Conservation (phyloP, 2,797 vertebrate species). For the Toxotes lorentzi region DNA sequence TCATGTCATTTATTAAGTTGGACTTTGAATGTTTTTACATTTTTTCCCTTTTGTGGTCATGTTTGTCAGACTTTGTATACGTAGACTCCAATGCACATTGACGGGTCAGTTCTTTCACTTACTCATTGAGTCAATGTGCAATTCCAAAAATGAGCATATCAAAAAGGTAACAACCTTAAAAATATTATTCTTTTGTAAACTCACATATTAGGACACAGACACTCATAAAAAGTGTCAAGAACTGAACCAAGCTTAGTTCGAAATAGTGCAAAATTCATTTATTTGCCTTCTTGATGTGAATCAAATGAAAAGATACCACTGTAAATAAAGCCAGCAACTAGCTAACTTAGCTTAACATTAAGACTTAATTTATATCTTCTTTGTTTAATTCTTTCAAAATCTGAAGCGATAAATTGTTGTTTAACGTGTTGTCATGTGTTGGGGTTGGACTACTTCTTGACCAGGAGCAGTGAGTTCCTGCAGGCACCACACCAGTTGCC, state of each 20-base stretch:
- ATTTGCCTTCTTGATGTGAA: neutral
- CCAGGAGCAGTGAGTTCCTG: too few species aligned
- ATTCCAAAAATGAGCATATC: neutral
- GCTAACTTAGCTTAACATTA: neutral
- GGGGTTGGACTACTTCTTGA: neutral
- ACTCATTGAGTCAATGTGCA: neutral
- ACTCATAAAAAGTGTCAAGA: neutral
- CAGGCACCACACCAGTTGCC: neutral
- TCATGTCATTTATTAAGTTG: neutral
- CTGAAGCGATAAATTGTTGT: neutral
- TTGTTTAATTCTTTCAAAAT: neutral
- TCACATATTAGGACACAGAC: neutral
- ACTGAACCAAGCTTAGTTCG: neutral
- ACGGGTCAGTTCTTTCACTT: too few species aligned
- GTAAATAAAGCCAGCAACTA: neutral
- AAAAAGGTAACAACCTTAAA: neutral
- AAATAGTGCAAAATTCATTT: neutral
- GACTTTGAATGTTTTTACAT: neutral
- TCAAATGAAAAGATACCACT: neutral
- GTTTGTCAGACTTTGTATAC: neutral
- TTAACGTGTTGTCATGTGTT: neutral
- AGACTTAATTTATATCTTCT: neutral
- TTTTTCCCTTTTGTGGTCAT: neutral
- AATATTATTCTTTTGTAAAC: neutral
- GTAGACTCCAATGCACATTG: neutral